Evolutionary conservation across 2,113 vertebrate genomes (phyloP).

Genomic region (Anser brachyrhynchus): DNA sequence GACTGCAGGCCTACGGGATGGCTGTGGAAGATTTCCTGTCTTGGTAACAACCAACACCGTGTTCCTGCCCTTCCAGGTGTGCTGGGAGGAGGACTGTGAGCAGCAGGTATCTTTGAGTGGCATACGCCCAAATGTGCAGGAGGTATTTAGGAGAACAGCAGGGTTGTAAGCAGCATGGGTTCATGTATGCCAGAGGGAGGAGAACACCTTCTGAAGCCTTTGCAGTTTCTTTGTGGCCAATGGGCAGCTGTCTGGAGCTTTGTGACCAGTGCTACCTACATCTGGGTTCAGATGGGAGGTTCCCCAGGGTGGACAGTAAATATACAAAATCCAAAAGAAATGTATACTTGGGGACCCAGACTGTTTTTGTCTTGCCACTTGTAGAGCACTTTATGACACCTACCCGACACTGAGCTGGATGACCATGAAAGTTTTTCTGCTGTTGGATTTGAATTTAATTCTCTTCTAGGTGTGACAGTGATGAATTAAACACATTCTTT

Average conservation of each 20-base stretch:
- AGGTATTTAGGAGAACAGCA: background rate
- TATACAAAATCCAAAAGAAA: background rate
- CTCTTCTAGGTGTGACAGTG: background rate
- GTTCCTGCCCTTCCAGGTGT: background rate
- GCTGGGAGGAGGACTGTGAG: background rate
- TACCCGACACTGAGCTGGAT: background rate
- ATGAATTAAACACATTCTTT: background rate
- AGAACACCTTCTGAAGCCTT: background rate
- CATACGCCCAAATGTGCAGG: background rate
- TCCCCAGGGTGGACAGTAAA: background rate
- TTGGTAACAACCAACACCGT: background rate
- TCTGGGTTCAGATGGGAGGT: background rate
- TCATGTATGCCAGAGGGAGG: background rate
- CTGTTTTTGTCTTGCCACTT: background rate
- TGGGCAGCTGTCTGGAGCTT: background rate
- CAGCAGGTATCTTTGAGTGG: background rate
- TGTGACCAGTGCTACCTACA: fast-evolving
- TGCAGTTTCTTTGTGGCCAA: background rate
- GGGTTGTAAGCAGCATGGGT: background rate
- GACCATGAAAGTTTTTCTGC: background rate
- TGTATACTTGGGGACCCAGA: background rate
- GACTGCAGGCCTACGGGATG: background rate
- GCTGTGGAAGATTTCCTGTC: background rate
- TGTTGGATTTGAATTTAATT: background rate
- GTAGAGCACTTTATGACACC: background rate